These are phyloP conservation scores for Drosophila monieri DNA, from an alignment of 2,888 invertebrate species.

Conservation along the genomic window DNA sequence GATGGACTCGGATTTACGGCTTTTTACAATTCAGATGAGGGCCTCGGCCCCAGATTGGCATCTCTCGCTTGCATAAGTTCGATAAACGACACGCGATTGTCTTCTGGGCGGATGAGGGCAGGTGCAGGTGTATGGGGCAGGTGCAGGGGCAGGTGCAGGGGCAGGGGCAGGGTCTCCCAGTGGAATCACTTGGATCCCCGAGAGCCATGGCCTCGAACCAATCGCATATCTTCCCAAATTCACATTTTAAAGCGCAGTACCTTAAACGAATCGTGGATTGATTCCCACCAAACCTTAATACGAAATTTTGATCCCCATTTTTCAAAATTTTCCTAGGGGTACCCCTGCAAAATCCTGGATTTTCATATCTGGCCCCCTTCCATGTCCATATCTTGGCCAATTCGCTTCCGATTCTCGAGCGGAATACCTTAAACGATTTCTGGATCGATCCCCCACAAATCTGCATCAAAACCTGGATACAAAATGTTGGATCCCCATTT, in stretches of 20 bases:
- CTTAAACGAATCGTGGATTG: no score
- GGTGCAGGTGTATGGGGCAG: neutral
- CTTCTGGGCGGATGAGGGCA: neutral
- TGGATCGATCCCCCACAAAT: no score
- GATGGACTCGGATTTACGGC: neutral
- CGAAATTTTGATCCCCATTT: no score
- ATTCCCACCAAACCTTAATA: no score
- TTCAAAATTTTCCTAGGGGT: neutral
- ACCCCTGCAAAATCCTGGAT: neutral
- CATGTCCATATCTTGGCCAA: neutral
- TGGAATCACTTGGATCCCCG: neutral
- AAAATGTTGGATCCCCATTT: no score
- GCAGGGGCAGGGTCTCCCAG: neutral
- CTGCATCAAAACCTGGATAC: no score
- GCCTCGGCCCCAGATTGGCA: slow-evolving; percentile 17
- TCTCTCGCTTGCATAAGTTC: slow-evolving; percentile 31
- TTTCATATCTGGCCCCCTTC: neutral
- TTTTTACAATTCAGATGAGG: slow-evolving; percentile 35
- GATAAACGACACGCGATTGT: slow-evolving; percentile 24
- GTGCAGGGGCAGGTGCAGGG: neutral
- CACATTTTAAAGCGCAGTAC: no score
- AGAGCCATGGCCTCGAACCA: neutral
- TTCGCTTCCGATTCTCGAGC: neutral
- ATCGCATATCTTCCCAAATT: no score
- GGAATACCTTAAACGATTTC: neutral